Base-by-base conservation (phyloP, 2,113 vertebrate genomes). In the Hyla sarda region DNA sequence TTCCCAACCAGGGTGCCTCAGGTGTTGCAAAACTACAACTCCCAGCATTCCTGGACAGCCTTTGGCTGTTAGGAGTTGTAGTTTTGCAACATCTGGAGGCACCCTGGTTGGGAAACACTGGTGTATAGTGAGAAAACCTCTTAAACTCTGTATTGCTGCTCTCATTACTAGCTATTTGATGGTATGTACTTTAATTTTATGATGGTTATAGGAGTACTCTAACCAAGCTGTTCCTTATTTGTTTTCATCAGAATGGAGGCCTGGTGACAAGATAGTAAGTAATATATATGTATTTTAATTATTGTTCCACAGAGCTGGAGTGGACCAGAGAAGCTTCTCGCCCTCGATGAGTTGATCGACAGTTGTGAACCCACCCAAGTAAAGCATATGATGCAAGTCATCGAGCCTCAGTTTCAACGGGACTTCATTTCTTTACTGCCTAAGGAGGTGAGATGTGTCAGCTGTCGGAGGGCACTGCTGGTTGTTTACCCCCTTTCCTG, bases 311-410 rank as follows among this genome's bases (percentile, higher is more conserved):
- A 97, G 96, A 96, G 96, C 93, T 97, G 96, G 96, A 96, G 96
- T 78, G 98, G 98, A 92, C 97, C 98, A 87, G 98, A 99, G 93
- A 99, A 99, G 92, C 94, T 99, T 90, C 96, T 99, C 93, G 98
- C 98, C 89, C 95, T 99, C 95, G 98, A 99, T 93, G 98, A 99
- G 93, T 93, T 99, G 91, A 99, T 99, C 89, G 98, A 99, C 91
- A 98, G 97, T 93, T 99, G 98, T 89, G 98, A 99, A 91, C 98
- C 98, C 89, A 98, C 98, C 32, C 98, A 99, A 95, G 98, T 99
- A 86, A 99, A 99, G 93, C 98, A 99, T 91, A 99, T 99, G 98
- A 99, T 99, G 98, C 98, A 99, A 95, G 98, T 99, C 93, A 99
- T 99, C 89, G 98, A 99, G 92, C 98, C 98, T 77, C 98, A 99